A percentile compares a stretch with the other conserved stretches of the same genome.
Evolutionary conservation across 2,797 vertebrate genomes (phyloP).

Genomic region (Bradypodion ventrale): DNA sequence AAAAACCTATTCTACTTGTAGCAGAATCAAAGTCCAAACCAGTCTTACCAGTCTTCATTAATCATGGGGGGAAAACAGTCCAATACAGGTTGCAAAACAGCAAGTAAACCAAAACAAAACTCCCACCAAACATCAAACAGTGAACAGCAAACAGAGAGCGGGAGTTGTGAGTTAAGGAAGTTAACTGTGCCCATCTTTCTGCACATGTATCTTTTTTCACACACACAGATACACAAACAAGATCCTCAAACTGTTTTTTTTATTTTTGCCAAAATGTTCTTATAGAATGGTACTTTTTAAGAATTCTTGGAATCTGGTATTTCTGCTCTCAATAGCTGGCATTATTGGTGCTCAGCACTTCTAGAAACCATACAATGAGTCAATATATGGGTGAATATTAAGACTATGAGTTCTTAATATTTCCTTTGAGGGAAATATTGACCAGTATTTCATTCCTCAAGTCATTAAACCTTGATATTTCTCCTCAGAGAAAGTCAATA

Average conservation of each 20-base stretch:
- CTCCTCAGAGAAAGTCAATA: constrained; percentile 71
- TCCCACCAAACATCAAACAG: too few species aligned
- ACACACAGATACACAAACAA: background rate
- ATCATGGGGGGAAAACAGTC: too few species aligned
- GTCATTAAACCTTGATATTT: constrained; percentile 70
- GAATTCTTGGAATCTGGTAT: background rate
- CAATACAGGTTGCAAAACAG: too few species aligned
- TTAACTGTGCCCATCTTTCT: background rate
- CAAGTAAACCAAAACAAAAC: too few species aligned
- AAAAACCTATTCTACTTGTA: too few species aligned
- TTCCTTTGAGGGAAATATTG: constrained; percentile 70
- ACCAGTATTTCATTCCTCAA: constrained; percentile 67
- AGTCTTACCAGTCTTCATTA: too few species aligned
- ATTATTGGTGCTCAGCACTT: background rate
- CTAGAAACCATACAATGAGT: constrained; percentile 63
- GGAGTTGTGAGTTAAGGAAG: too few species aligned
- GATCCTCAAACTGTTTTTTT: background rate
- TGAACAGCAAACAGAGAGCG: too few species aligned
- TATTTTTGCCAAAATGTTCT: too few species aligned
- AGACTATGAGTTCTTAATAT: too few species aligned
- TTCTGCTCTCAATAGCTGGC: constrained; percentile 33
- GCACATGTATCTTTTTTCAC: background rate
- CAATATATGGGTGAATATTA: constrained; percentile 66
- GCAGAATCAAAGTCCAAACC: too few species aligned
- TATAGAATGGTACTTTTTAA: background rate